Evolutionary conservation across 1,140 invertebrate species (phyloP), one percentile per base, ranked within the genome.

Genomic region (Cydia strobilella): DNA sequence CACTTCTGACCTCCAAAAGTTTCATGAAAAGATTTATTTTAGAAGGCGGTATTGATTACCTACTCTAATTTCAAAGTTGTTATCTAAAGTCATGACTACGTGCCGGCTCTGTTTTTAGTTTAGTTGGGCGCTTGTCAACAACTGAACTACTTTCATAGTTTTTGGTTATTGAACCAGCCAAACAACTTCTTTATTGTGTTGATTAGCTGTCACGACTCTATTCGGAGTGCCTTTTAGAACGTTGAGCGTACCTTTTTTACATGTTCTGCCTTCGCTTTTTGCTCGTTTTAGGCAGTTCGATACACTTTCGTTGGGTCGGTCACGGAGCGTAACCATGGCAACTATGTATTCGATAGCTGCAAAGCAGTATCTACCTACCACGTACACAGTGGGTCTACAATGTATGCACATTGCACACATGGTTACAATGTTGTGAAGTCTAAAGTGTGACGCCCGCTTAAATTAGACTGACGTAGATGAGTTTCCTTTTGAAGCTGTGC

Each of bases 301-400:
- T 88, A 83, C 86, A 89, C 87, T 89, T 86, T 89, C 83, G 77
- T 80, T 81, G 78, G 76, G 77, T 73, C 77, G 79, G 75, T 72
- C 80, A 77, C 79, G 78, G 81, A 84, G 78, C 83, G 87, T 88
- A 85, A 84, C 86, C 82, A 86, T 86, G 79, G 82, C 74, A 74
- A 84, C 84, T 75, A 81, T 80, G 82, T 86, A 82, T 83, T 86
- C 87, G 76, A 89, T 87, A 86, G 48, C 13, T 76, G 69, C 42
- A 66, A 62, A 74, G 15, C 65, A 13, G 15, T 35, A 25, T 63
- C 59, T 4, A 51, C 4, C 5, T 20, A 59, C 7, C 9, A 23
- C 6, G 20, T 23, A 59, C 51, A 54, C n/a, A 54, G 2, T 45
- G 42, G 0, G 6, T 9, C n/a, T 54, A 54, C 13, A 51, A 51